Percentiles rank a stretch among this genome's conserved stretches.
Evolutionary conservation across 1,140 invertebrate species (phyloP).

Genomic region (Zaprionus ghesquierei): DNA sequence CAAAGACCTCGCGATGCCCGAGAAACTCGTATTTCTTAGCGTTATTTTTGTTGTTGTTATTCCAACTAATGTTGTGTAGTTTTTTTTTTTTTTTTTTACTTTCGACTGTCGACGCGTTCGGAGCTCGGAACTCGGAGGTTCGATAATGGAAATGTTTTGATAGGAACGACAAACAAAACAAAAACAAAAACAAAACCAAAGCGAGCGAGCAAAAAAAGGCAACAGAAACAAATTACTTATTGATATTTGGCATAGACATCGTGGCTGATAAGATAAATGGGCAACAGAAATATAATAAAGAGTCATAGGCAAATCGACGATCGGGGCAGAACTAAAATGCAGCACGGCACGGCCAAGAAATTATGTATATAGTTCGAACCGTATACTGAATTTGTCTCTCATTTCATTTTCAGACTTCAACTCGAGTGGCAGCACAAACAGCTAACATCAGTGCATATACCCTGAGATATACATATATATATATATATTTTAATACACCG

Average conservation of each 20-base stretch:
- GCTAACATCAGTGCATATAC: too few species aligned
- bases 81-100: constrained; percentile 2
- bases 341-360: neutral
- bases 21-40: constrained; percentile 23
- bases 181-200: constrained; percentile 12
- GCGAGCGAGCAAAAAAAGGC: neutral
- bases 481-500: neutral
- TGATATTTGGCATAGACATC: constrained; percentile 15
- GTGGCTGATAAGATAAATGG: constrained; percentile 37
- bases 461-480: too few species aligned
- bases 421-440: neutral
- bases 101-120: neutral
- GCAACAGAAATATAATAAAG: constrained; percentile 2
- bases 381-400: neutral
- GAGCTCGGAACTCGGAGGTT: too few species aligned
- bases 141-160: constrained; percentile 36
- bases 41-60: neutral
- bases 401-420: constrained; percentile 34
- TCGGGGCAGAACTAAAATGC: neutral
- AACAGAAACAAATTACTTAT: constrained; percentile 4
- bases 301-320: neutral
- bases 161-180: constrained; percentile 11
- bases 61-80: too few species aligned
- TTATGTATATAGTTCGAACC: neutral
- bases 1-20: neutral